Evolutionary conservation across 1,140 invertebrate species (phyloP).

Genomic region (Drosophila ogumai): DNA sequence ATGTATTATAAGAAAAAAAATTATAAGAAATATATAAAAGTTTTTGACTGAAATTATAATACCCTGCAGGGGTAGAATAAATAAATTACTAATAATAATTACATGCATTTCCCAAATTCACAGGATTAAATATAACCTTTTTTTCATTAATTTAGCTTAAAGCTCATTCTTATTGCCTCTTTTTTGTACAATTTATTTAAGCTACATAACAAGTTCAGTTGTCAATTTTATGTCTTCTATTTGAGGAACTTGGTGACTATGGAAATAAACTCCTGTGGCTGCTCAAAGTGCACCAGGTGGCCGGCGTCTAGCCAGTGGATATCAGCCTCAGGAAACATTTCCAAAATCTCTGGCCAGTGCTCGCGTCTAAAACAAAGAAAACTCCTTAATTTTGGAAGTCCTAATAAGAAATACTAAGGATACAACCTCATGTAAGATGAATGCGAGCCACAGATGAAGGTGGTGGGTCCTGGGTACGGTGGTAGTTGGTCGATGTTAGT

Average conservation of each 20-base stretch:
- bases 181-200: conserved; percentile 8
- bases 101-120: not conserved
- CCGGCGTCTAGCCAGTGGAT: conserved; percentile 91
- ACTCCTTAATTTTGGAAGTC: not conserved
- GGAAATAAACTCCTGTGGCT: conserved; percentile 92
- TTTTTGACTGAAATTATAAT: too few species aligned
- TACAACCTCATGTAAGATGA: conserved; percentile 92
- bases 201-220: conserved; percentile 8
- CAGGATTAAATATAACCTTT: not conserved
- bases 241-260: conserved; percentile 86
- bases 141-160: not conserved
- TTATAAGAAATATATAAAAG: too few species aligned
- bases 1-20: too few species aligned
- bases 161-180: conserved; percentile 22
- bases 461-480: conserved; percentile 89
- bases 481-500: conserved; percentile 80
- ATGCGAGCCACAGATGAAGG: conserved; percentile 92
- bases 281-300: conserved; percentile 97
- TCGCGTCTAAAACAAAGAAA: conserved; percentile 85
- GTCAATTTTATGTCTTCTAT: not conserved
- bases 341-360: conserved; percentile 89
- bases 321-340: conserved; percentile 91
- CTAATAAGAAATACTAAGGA: not conserved
- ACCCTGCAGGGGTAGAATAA: too few species aligned
- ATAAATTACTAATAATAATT: too few species aligned